These are phyloP conservation scores for Physeter macrocephalus DNA, from an alignment of 2,113 vertebrate species.

Conservation along the genomic window DNA sequence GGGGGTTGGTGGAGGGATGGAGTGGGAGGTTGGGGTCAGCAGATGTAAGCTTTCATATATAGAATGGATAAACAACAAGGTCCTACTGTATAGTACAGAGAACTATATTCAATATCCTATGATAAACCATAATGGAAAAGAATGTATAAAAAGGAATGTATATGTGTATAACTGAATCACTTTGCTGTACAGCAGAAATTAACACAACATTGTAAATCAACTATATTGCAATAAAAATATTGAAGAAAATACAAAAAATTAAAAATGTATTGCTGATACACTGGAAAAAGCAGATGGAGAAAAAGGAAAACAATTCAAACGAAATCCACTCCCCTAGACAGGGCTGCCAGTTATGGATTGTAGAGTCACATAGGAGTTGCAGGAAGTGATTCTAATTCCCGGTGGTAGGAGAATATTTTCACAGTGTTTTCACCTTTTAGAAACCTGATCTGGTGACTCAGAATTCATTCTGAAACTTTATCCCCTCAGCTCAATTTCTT, in stretches of 20 bases:
- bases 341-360: background rate
- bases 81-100: background rate
- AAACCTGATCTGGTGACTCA: slow-evolving; percentile 18
- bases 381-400: background rate
- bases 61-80: background rate
- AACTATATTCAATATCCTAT: background rate
- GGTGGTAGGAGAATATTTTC: background rate
- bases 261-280: background rate
- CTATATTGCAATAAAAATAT: background rate
- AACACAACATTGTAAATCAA: background rate
- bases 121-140: background rate
- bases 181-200: background rate
- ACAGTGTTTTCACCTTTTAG: background rate
- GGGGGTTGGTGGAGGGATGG: background rate
- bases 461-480: slow-evolving; percentile 44
- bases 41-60: background rate
- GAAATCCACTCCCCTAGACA: background rate
- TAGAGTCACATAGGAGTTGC: background rate
- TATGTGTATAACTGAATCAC: background rate
- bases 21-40: background rate
- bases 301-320: background rate
- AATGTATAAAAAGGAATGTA: background rate
- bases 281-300: background rate
- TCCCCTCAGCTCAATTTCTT: background rate
- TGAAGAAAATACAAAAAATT: background rate